These are phyloP conservation scores for Misgurnus anguillicaudatus DNA, from an alignment of 2,113 vertebrate genomes.

Conservation along the genomic window DNA sequence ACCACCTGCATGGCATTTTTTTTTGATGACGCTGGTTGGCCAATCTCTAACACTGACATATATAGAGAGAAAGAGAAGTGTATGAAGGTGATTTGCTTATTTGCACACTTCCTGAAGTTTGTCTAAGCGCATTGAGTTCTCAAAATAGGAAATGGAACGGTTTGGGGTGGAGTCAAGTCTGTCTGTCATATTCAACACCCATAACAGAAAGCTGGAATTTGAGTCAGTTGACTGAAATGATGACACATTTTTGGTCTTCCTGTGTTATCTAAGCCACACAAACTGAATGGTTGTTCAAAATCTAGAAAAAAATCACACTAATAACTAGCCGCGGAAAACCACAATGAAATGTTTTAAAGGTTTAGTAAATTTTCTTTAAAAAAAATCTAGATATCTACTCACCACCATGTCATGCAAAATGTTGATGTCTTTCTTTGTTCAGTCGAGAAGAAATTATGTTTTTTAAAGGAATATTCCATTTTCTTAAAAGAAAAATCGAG, in stretches of 20 bases:
- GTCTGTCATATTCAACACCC: neutral
- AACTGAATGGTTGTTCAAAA: neutral
- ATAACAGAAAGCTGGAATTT: neutral
- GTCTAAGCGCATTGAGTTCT: neutral
- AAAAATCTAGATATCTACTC: too few species aligned
- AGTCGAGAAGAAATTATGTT: too few species aligned
- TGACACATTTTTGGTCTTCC: neutral
- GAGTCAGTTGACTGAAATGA: neutral
- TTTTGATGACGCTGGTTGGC: too few species aligned
- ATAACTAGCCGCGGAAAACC: neutral
- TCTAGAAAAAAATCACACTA: neutral
- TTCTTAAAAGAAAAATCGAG: too few species aligned
- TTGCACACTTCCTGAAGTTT: neutral
- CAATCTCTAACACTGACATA: neutral
- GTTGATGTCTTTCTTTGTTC: too few species aligned
- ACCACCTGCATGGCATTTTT: too few species aligned
- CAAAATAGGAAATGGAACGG: neutral
- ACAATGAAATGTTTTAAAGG: neutral
- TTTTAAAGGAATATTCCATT: too few species aligned
- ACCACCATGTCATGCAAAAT: too few species aligned
- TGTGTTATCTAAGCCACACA: constrained; percentile 11
- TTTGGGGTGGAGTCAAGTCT: neutral
- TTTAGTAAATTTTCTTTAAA: too few species aligned
- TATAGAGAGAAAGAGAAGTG: neutral
- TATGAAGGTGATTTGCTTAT: neutral